A percentile compares a stretch with the other conserved stretches of the same genome.
phyloP scores from a whole-genome alignment of 2,888 invertebrate genomes.

The Mantis religiosa region DNA sequence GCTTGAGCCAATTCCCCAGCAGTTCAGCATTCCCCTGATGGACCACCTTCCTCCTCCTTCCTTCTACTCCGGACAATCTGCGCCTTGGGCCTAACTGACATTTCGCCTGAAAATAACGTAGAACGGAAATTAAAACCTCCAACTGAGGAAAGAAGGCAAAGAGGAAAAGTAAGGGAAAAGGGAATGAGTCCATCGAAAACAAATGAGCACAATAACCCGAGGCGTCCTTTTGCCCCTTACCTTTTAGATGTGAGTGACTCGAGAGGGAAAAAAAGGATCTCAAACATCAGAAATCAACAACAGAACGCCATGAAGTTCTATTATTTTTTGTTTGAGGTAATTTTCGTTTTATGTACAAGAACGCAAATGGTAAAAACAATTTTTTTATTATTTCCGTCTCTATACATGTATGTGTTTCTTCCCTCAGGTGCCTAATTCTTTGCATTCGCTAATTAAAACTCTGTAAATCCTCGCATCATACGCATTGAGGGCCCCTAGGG shows the following conservation, averaged over 20 bases:
- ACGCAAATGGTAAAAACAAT: not conserved
- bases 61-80: too few species aligned
- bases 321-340: not conserved
- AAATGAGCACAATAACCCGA: not conserved
- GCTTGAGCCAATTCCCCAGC: not conserved
- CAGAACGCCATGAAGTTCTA: not conserved
- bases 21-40: not conserved
- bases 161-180: not conserved
- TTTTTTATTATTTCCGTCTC: not conserved
- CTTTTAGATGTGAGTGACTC: not conserved
- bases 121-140: not conserved
- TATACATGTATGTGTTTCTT: not conserved
- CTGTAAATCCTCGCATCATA: not conserved
- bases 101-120: not conserved
- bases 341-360: not conserved
- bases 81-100: not conserved
- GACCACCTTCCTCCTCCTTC: not conserved
- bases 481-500: not conserved
- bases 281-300: not conserved
- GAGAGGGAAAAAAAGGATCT: not conserved
- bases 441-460: not conserved
- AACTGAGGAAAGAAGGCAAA: not conserved
- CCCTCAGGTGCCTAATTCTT: not conserved
- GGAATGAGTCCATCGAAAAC: not conserved
- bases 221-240: not conserved